Percentiles rank a stretch among this genome's conserved stretches.
Conservation (phyloP, 1,140 invertebrate genomes). For the Philopotamus ludificatus region DNA sequence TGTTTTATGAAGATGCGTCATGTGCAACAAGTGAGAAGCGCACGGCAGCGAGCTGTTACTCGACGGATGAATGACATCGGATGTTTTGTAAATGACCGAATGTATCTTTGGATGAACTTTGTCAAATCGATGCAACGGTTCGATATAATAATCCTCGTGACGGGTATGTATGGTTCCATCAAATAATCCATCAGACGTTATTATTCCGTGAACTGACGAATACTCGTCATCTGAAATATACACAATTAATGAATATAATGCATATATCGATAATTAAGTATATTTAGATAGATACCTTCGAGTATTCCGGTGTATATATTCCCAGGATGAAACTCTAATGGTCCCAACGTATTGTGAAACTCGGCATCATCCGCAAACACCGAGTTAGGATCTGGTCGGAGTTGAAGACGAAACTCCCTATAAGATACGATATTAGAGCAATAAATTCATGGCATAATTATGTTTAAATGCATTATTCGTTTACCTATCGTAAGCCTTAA, state of each 20-base stretch:
- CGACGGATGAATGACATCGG: conserved; percentile 72
- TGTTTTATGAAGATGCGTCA: conserved; percentile 21
- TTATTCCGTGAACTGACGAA: conserved; percentile 80
- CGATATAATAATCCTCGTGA: conserved; percentile 80
- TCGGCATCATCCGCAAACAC: conserved; percentile 77
- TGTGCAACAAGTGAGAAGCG: conserved; percentile 61
- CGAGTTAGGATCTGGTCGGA: conserved; percentile 67
- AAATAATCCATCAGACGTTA: conserved; percentile 84
- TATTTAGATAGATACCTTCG: conserved; percentile 63
- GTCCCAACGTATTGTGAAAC: conserved; percentile 73
- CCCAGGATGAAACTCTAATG: conserved; percentile 69
- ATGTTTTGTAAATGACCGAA: conserved; percentile 79
- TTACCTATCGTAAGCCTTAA: conserved; percentile 40
- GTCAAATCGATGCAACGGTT: conserved; percentile 77
- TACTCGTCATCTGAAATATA: conserved; percentile 73
- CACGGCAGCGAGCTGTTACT: conserved; percentile 50
- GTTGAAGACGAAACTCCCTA: conserved; percentile 74
- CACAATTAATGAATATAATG: not conserved
- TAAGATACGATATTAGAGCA: conserved; percentile 21
- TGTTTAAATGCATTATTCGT: not conserved
- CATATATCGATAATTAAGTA: conserved; percentile 15
- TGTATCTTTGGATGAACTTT: conserved; percentile 62
- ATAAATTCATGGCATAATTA: not conserved
- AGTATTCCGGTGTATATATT: conserved; percentile 76
- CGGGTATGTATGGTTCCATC: conserved; percentile 81